Evolutionary conservation across 1,140 invertebrate genomes (phyloP), one percentile per base, ranked within the genome.

Genomic region (Lordiphosa stackelbergi): DNA sequence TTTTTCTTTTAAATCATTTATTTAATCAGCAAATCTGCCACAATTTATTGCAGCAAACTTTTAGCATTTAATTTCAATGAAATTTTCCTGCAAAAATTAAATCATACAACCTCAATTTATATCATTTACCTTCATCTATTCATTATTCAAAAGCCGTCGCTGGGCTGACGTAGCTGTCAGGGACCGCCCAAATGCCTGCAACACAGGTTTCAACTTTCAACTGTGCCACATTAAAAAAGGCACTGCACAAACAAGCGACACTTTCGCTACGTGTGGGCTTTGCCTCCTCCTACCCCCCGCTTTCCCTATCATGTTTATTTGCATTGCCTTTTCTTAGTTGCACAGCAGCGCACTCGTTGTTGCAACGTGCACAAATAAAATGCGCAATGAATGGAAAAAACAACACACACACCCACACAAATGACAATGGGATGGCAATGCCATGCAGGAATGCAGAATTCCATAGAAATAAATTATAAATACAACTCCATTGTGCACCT

Each of bases 151-250:
- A 53, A 28, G 28, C 22, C 19, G 35, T 40, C 36, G 19, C 45
- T 35, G 28, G 36, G 10, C 64, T 49, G 22, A 43, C 47, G 48
- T 40, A 41, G 31, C 16, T 61, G 52, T 34, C 37, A 49, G 35
- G 4, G 31, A 38, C 40, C 34, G 31, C 24, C 38, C 22, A 36
- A 53, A 24, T 31, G 19, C 43, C 61, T 45, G 54, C 47, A 49
- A 16, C 19, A 48, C 22, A 55, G 58, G 48, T 45, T 60, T 53
- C 22, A 64, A 52, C 64, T 63, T 68, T 57, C 52, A 53, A 53
- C 47, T 19, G 45, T 38, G 38, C 16, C 40, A 64, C 24, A 63
- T 63, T 42, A 35, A 53, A 46, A 19, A 54, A 22, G 24, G 2
- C 46, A 48, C 13, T 16, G 37, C 42, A n/a, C 51, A 34, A 34